These are phyloP conservation scores for Drosophila peninsularis DNA, from an alignment of 2,888 invertebrate genomes.

Conservation along the genomic window DNA sequence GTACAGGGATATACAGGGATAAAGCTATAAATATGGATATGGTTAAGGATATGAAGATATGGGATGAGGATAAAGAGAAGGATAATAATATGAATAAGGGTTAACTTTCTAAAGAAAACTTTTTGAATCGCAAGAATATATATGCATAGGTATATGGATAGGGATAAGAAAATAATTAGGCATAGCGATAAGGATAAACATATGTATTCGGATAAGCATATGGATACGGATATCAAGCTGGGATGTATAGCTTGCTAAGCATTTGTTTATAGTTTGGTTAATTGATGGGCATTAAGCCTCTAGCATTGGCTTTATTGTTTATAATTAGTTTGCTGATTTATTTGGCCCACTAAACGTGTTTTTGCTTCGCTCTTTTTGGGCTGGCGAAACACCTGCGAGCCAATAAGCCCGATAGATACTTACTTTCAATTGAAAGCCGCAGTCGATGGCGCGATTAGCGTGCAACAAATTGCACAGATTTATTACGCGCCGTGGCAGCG, in stretches of 20 bases:
- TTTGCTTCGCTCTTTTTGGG: conserved; percentile 30
- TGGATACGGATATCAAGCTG: too few relatives aligned
- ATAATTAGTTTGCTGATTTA: conserved; percentile 62
- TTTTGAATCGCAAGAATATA: too few relatives aligned
- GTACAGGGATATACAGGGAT: not conserved
- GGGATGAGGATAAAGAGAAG: too few relatives aligned
- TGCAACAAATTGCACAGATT: conserved; percentile 79
- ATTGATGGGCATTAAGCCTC: conserved; percentile 5
- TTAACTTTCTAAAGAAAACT: too few relatives aligned
- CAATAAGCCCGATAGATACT: conserved; percentile 64
- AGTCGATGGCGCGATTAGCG: conserved; percentile 68
- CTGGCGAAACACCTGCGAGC: conserved; percentile 67
- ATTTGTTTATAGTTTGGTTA: not conserved
- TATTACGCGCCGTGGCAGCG: conserved; percentile 63
- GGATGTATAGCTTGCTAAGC: too few relatives aligned
- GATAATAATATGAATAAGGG: too few relatives aligned
- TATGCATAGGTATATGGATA: too few relatives aligned
- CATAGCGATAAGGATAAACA: too few relatives aligned
- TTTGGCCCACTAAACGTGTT: conserved; percentile 54
- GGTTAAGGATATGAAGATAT: too few relatives aligned
- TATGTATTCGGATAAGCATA: too few relatives aligned
- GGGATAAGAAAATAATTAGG: too few relatives aligned
- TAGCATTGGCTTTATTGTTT: conserved; percentile 8
- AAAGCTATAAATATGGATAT: not conserved
- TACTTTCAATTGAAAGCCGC: conserved; percentile 71